These are phyloP conservation scores for Sylvilagus floridanus DNA, from an alignment of 2,797 vertebrate genomes.

Conservation along the genomic window DNA sequence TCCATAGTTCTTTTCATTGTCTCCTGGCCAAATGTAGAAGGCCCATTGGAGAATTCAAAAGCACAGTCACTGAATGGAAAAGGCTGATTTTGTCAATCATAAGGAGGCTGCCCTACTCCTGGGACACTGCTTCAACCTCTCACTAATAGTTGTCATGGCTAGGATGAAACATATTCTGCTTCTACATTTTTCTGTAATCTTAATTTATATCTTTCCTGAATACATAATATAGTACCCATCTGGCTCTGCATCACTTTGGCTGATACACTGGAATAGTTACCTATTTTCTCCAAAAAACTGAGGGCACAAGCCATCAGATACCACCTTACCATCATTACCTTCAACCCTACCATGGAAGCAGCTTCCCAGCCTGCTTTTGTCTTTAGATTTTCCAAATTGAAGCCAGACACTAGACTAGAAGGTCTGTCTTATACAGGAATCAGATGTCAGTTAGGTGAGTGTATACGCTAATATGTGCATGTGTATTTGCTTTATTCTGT, in stretches of 20 bases:
- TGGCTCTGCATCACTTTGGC: not conserved
- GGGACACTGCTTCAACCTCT: not conserved
- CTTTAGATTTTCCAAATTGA: not conserved
- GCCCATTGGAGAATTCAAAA: not conserved
- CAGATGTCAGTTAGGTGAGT: not conserved
- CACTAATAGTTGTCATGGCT: not conserved
- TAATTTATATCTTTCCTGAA: not conserved
- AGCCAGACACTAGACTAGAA: not conserved
- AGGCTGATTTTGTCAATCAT: too few species aligned
- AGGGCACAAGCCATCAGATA: not conserved
- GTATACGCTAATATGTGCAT: not conserved
- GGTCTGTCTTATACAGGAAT: not conserved
- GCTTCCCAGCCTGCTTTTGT: not conserved
- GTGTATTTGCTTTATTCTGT: not conserved
- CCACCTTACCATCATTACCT: not conserved
- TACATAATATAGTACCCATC: not conserved
- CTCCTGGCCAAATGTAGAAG: not conserved
- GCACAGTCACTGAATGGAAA: not conserved
- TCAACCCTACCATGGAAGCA: not conserved
- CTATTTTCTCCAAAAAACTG: not conserved
- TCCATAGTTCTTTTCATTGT: not conserved
- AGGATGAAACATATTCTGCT: not conserved
- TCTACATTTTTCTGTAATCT: not conserved
- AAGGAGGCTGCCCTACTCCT: not conserved
- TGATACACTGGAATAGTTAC: not conserved